These are phyloP conservation scores for Petaurus breviceps DNA, from an alignment of 2,113 vertebrate genomes.

Conservation along the genomic window DNA sequence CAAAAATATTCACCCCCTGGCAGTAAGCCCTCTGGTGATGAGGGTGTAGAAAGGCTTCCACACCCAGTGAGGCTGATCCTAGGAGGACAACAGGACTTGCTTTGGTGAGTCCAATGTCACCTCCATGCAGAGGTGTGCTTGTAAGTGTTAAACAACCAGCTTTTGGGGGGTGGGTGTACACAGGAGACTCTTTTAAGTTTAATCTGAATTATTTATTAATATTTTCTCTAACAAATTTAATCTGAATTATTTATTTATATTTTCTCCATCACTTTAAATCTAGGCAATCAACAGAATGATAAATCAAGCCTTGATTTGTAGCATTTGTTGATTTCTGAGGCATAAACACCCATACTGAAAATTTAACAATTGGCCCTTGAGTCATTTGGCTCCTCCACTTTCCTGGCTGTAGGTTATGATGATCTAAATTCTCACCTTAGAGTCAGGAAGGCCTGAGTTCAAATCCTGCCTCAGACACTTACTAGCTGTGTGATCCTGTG, in stretches of 20 bases:
- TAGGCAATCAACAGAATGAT: neutral
- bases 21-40: neutral
- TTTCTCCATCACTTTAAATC: neutral
- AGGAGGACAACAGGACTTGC: neutral
- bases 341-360: neutral
- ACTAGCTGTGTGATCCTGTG: neutral
- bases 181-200: neutral
- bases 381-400: neutral
- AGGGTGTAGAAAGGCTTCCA: neutral
- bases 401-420: neutral
- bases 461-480: neutral
- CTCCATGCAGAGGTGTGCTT: neutral
- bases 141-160: neutral
- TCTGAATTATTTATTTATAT: neutral
- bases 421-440: neutral
- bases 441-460: neutral
- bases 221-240: no score
- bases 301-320: neutral
- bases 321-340: neutral
- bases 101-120: neutral
- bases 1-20: neutral
- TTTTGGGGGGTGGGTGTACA: neutral
- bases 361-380: neutral
- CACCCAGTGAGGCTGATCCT: neutral
- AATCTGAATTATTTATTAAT: neutral